Evolutionary conservation across 1,140 invertebrate species (phyloP).

Genomic region (Atta cephalotes): DNA sequence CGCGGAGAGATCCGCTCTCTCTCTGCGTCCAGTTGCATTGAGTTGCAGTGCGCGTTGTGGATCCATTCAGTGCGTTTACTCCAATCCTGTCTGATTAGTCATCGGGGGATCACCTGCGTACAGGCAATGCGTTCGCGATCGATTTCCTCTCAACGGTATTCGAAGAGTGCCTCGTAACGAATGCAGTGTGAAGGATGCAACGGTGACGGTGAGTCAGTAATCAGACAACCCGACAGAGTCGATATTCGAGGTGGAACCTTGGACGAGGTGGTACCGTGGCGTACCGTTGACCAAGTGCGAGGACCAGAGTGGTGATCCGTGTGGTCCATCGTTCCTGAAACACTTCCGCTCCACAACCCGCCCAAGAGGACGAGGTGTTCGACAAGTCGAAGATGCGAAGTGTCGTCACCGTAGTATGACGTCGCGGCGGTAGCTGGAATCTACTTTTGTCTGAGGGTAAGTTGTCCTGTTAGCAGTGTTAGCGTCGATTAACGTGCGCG

Average conservation of each 20-base stretch:
- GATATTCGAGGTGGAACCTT: slow-evolving; percentile 30
- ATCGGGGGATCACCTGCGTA: neutral
- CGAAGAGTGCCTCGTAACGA: slow-evolving; percentile 7
- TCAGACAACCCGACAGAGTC: slow-evolving; percentile 15
- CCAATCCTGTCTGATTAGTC: slow-evolving; percentile 9
- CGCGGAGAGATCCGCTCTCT: slow-evolving; percentile 52
- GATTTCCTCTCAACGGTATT: slow-evolving; percentile 7
- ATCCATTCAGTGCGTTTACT: slow-evolving; percentile 25
- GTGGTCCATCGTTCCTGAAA: neutral
- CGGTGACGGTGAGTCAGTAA: slow-evolving; percentile 31
- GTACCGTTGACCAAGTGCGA: slow-evolving; percentile 20
- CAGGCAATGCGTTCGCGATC: slow-evolving; percentile 19
- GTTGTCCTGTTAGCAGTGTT: slow-evolving; percentile 8
- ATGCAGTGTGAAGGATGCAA: slow-evolving; percentile 40
- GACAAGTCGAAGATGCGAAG: slow-evolving; percentile 57
- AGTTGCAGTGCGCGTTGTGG: slow-evolving; percentile 38
- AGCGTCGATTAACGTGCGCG: too few relatives aligned
- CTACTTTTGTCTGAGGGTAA: slow-evolving; percentile 62
- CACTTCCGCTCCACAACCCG: neutral
- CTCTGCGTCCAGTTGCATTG: slow-evolving; percentile 50
- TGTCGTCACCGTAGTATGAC: slow-evolving; percentile 65
- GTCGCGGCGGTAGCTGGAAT: slow-evolving; percentile 52
- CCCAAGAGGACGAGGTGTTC: neutral
- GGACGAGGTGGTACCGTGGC: neutral
- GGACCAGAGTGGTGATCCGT: neutral